Percentiles rank a stretch among this genome's conserved stretches.
Evolutionary conservation across 2,888 invertebrate genomes (phyloP).

Genomic region (Zygogramma bicolorata): DNA sequence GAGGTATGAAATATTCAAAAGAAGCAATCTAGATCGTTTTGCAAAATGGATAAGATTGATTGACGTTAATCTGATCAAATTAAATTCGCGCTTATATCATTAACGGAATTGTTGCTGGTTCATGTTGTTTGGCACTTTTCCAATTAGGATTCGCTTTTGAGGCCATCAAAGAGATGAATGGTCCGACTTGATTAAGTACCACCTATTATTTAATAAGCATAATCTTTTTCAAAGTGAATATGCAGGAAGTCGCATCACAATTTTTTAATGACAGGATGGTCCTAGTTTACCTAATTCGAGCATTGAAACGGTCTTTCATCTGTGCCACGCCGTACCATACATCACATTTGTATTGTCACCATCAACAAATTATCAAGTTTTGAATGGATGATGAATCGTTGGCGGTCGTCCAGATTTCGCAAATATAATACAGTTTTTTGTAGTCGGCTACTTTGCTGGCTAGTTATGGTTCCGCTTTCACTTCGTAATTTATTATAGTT

Average conservation of each 20-base stretch:
- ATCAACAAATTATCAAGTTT: constrained; percentile 4
- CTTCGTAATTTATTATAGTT: background rate
- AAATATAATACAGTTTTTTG: background rate
- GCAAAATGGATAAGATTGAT: background rate
- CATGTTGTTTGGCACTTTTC: constrained; percentile 11
- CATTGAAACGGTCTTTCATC: background rate
- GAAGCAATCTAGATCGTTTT: background rate
- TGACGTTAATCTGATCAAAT: constrained; percentile 4
- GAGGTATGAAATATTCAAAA: background rate
- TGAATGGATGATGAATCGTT: background rate
- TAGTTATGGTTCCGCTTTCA: background rate
- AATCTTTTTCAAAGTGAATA: constrained; percentile 3
- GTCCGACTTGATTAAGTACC: constrained; percentile 6
- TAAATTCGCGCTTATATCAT: constrained; percentile 3
- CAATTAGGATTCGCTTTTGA: background rate
- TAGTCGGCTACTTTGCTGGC: background rate
- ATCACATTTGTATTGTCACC: constrained; percentile 1
- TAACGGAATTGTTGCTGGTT: constrained; percentile 9
- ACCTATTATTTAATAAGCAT: constrained; percentile 19
- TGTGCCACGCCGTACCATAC: background rate
- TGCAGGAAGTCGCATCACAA: constrained; percentile 17
- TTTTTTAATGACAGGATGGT: constrained; percentile 17
- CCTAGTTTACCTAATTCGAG: constrained; percentile 14
- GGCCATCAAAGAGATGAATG: background rate
- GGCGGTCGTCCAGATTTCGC: background rate